Percentiles rank a stretch among this genome's conserved stretches.
Conservation (phyloP, 2,797 vertebrate genomes). For the Micromesistius poutassou region DNA sequence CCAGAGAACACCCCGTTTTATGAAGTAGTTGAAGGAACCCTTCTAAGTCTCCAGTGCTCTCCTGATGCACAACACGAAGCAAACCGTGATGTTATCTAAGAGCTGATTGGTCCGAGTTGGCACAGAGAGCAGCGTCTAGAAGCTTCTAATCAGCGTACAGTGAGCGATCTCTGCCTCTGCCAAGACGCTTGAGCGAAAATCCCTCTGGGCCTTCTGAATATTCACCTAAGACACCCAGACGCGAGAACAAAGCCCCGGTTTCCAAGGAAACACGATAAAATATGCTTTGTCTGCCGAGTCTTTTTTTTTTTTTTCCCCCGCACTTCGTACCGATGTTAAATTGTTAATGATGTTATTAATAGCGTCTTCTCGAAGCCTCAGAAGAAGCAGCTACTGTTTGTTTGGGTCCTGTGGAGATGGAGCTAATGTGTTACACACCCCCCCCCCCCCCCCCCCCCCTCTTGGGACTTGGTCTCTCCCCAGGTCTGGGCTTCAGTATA, state of each 20-base stretch:
- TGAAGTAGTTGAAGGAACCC: too few relatives aligned
- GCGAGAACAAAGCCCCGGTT: constrained; percentile 35
- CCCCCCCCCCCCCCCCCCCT: too few relatives aligned
- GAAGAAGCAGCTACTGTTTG: background rate
- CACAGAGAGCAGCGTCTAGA: background rate
- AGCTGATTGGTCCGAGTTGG: background rate
- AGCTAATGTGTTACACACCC: background rate
- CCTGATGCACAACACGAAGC: too few relatives aligned
- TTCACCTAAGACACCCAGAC: constrained; percentile 22
- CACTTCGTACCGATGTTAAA: background rate
- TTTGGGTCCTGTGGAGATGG: background rate
- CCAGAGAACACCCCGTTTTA: too few relatives aligned
- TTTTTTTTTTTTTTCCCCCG: constrained; percentile 5
- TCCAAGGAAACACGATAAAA: constrained; percentile 41
- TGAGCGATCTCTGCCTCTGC: constrained; percentile 7
- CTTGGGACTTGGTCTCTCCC: background rate
- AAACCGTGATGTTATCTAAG: background rate
- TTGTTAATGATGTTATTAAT: constrained; percentile 1
- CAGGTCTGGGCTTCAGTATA: constrained; percentile 98
- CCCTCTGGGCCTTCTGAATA: constrained; percentile 21
- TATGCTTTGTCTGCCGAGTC: constrained; percentile 1
- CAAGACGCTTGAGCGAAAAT: constrained; percentile 13
- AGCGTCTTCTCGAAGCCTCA: background rate
- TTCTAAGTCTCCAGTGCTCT: too few relatives aligned
- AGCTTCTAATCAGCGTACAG: background rate